A percentile compares a stretch with the other conserved stretches of the same genome.
phyloP scores from a whole-genome alignment of 2,797 vertebrate genomes.

The Pangasius krempfi region DNA sequence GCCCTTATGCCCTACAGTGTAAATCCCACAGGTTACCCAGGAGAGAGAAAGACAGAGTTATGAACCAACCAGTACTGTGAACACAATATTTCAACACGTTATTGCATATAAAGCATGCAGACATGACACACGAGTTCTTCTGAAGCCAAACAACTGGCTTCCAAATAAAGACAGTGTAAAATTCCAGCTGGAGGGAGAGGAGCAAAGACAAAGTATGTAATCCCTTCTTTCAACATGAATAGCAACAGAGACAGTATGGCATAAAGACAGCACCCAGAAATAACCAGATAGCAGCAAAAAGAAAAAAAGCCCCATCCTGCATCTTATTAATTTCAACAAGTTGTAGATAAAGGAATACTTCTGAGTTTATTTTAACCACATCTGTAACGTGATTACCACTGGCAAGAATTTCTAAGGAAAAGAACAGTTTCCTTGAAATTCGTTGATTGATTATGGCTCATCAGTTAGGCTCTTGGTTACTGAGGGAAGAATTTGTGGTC shows the following conservation, averaged over 20 bases:
- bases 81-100: conserved; percentile 43
- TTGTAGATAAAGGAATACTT: background rate
- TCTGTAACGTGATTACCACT: background rate
- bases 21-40: conserved; percentile 62
- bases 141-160: conserved; percentile 33
- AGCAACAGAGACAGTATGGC: background rate
- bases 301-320: background rate
- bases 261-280: background rate
- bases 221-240: conserved; percentile 23
- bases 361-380: background rate
- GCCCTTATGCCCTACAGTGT: conserved; percentile 76
- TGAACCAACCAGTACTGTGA: conserved; percentile 33
- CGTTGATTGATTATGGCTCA: conserved; percentile 2
- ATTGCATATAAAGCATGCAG: conserved; percentile 46
- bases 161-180: conserved; percentile 44
- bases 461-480: background rate
- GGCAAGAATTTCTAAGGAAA: background rate
- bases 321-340: background rate
- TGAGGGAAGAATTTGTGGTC: background rate
- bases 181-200: conserved; percentile 40
- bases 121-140: conserved; percentile 34
- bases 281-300: background rate
- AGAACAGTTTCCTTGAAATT: background rate
- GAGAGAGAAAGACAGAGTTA: conserved; percentile 56
- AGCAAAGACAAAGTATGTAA: conserved; percentile 34